A percentile compares a stretch with the other conserved stretches of the same genome.
phyloP scores from a whole-genome alignment of 2,797 vertebrate species.

The Clamator glandarius region DNA sequence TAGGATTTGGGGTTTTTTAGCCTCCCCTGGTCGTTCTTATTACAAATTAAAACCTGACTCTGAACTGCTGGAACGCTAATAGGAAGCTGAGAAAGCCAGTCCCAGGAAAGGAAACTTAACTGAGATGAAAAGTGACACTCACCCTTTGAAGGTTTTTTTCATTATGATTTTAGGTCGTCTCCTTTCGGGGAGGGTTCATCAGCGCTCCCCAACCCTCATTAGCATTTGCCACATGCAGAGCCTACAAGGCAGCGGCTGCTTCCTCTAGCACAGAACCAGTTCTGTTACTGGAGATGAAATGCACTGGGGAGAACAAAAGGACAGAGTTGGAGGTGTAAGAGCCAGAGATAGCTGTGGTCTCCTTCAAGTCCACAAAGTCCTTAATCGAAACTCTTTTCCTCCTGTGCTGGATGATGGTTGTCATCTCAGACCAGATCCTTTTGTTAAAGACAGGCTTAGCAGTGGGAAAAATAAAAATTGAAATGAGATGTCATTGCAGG shows the following conservation, averaged over 20 bases:
- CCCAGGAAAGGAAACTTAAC: not conserved
- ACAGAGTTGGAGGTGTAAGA: slow-evolving; percentile 6
- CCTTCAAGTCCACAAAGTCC: slow-evolving; percentile 3
- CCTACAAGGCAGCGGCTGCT: rapidly evolving
- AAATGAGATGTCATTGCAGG: not conserved
- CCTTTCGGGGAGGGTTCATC: not conserved
- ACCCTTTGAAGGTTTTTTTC: slow-evolving; percentile 28
- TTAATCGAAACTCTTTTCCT: not conserved
- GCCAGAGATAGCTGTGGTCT: slow-evolving; percentile 20
- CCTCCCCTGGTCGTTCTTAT: not conserved
- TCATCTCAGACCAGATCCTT: not conserved
- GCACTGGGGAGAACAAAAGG: slow-evolving; percentile 7
- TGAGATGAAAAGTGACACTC: not conserved
- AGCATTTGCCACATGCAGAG: not conserved
- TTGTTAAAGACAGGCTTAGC: not conserved
- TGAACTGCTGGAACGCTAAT: not conserved
- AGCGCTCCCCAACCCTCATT: not conserved
- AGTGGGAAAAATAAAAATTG: not conserved
- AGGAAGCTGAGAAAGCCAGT: slow-evolving; percentile 1
- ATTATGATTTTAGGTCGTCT: not conserved
- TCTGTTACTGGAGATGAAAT: not conserved
- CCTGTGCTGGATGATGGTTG: not conserved
- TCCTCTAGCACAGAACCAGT: slow-evolving; percentile 34
- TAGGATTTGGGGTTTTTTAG: not conserved
- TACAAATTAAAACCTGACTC: not conserved